Evolutionary conservation across 2,113 vertebrate genomes (phyloP), one percentile per base, ranked within the genome.

Genomic region (Phyllostomus hastatus): DNA sequence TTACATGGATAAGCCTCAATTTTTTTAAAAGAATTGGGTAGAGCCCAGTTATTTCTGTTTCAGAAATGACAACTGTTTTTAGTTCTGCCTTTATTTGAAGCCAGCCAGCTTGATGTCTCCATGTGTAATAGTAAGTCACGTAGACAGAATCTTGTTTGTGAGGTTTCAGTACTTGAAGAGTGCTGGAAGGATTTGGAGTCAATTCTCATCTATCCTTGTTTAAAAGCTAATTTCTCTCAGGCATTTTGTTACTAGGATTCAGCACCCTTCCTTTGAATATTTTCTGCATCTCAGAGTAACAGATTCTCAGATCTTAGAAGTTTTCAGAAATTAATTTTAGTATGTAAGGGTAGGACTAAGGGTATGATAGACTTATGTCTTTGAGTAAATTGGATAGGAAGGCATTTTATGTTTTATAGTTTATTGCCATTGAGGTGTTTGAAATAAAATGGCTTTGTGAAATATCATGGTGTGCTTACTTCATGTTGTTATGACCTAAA

Each of bases 201-300:
- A 75, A 10, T 54, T 80, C 50, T 95, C 52, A 78, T 59, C 67
- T 69, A 1, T 57, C 38, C 54, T 83, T 69, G 31, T 73, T 85
- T 70, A 89, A 94, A 94, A 95, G 52, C 11, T 85, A 33, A 66
- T 90, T 95, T 94, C 48, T 88, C 41, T 54, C 8, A 88, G 48
- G n/a, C 57, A 43, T 86, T 95, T 89, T 90, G 57, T 78, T 91
- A 33, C 14, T 46, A 64, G 48, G 19, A 46, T 90, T 86, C 31
- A 50, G 3, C 38, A 69, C 33, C 17, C 31, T 82, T 94, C 41
- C 19, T 80, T 67, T 92, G 31, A 38, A 80, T 33, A 79, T 91
- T 76, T 76, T 84, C 41, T 94, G 46, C 20, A 48, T 88, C 5
- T 17, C 22, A 83, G 35, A 64, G 3, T 89, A 80, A 81, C 17